Conservation (phyloP, 2,888 invertebrate genomes). For the Sericinus montela region DNA sequence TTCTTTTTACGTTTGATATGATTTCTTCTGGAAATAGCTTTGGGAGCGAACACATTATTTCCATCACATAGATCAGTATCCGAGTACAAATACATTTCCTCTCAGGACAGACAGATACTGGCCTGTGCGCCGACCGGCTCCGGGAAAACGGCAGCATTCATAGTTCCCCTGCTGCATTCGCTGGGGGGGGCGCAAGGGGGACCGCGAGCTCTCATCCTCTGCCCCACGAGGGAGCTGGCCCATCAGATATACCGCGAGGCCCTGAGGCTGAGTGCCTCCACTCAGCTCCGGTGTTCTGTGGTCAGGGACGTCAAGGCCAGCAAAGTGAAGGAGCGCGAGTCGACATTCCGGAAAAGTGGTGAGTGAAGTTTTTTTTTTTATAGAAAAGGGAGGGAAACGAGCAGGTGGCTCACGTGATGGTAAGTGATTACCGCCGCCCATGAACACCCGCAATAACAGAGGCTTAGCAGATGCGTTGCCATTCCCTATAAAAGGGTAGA, state of each 20-base stretch:
- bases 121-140: conserved; percentile 99
- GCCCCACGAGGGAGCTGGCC: conserved; percentile 96
- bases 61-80: too few species aligned
- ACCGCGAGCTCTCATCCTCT: conserved; percentile 91
- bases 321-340: conserved; percentile 84
- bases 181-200: conserved; percentile 86
- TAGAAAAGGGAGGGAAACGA: too few species aligned
- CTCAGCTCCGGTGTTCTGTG: conserved; percentile 86
- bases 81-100: background rate
- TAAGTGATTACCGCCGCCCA: too few species aligned
- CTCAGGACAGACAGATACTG: conserved; percentile 87
- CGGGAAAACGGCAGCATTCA: conserved; percentile 97
- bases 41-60: too few species aligned
- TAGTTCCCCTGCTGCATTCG: conserved; percentile 91
- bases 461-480: too few species aligned
- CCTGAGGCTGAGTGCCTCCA: conserved; percentile 84
- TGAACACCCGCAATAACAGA: too few species aligned
- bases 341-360: conserved; percentile 89
- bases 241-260: conserved; percentile 94
- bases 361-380: conserved; percentile 23
- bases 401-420: too few species aligned
- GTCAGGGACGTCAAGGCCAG: conserved; percentile 89
- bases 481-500: too few species aligned
- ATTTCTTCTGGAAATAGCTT: too few species aligned
- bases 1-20: too few species aligned